Base-by-base conservation (phyloP, 2,888 invertebrate species). In the Drosophila austrosaltans region DNA sequence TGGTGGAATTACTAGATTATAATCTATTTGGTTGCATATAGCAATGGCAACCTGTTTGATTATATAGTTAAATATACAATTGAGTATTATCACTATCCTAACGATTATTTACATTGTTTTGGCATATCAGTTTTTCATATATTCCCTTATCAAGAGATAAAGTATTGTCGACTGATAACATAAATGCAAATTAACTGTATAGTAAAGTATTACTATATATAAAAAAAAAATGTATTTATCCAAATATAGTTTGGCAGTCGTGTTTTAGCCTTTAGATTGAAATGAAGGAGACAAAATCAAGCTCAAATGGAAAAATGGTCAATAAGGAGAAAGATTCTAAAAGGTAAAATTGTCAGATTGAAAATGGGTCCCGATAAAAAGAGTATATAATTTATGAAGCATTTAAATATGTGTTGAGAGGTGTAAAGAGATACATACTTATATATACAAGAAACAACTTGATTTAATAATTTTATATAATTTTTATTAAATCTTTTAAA, bases 101-200 rank as follows among this genome's bases (percentile, higher is more conserved):
- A 57, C 57, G 32, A 32, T 10, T 65, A 78, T 63, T 71, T 63
- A 48, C 73, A 64, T 64, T 64, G 76, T 75, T 77, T 68, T 68
- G 67, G 36, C 56, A 54, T 28, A 66, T 64, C 69, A 42, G 60
- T 40, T 32, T 20, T 44, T 16, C 12, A 61, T 44, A 68, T 74
- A 68, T 74, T 75, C 66, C 66, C 65, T 56, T 78, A 68, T 62
- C 76, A 75, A 63, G 59, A 54, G 40, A 65, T 59, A 48, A 48
- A 48, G 48, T 62, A 16, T 16, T n/a, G 22, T 28, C 42, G 42
- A 16, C 48, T 48, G 3, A 32, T 60, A 63, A 56, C 12, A n/a
- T 25, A 22, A 65, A 63, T 63, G 48, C 66, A 57, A 72, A 79
- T 67, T 28, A 39, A 32, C 12, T 36, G 40, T 58, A 20, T 22